Percentiles rank a stretch among this genome's conserved stretches.
Conservation (phyloP, 2,797 vertebrate genomes). For the Poeciliopsis presidionis region DNA sequence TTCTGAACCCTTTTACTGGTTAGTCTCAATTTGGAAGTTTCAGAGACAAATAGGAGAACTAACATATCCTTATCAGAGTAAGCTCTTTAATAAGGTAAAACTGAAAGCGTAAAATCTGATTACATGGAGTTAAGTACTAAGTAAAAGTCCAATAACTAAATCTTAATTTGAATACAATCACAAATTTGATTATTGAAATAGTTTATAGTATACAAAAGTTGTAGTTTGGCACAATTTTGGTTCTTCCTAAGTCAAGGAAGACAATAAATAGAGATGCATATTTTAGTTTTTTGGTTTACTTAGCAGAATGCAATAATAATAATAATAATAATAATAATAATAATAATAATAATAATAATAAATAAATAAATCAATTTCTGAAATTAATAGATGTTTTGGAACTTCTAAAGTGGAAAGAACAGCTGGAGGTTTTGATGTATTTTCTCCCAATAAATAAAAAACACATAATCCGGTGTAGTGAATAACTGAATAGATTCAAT, state of each 20-base stretch:
- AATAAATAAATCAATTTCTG: background rate
- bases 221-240: too few species aligned
- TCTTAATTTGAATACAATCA: background rate
- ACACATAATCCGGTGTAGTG: too few species aligned
- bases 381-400: background rate
- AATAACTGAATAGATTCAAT: too few species aligned
- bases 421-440: background rate
- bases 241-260: background rate
- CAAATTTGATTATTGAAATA: too few species aligned
- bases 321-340: too few species aligned
- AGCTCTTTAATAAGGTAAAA: background rate
- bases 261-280: background rate
- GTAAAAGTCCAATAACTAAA: background rate
- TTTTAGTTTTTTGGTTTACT: background rate
- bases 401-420: background rate
- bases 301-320: too few species aligned
- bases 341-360: too few species aligned
- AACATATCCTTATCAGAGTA: background rate
- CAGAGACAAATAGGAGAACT: background rate
- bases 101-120: background rate
- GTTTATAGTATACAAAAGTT: too few species aligned
- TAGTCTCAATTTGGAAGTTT: slow-evolving; percentile 28
- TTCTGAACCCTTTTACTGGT: slow-evolving; percentile 29
- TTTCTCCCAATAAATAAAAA: too few species aligned
- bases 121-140: background rate